Base-by-base conservation (phyloP, 2,888 invertebrate species). In the Lasioglossum vierecki region DNA sequence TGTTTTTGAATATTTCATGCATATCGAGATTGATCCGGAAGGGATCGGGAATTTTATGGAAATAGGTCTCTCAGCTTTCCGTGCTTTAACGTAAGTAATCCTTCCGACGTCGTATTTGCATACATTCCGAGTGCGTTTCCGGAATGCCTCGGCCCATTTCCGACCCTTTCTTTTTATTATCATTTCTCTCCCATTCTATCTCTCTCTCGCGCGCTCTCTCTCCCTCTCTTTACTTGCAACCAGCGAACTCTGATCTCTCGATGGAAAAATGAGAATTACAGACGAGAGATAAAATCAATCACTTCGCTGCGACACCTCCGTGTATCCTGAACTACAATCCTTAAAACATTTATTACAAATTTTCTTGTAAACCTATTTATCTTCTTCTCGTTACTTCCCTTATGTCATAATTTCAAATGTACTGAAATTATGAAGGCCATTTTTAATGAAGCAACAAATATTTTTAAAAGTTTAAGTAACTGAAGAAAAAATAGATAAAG, bases 1-100 rank as follows among this genome's bases (percentile, higher is more conserved):
- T 86, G 85, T 85, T 86, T 86, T 74, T 84, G 83, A 83, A 86
- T 86, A 84, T 80, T 86, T 86, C 83, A 86, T 80, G 84, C 77
- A 84, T 79, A 85, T 84, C 82, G 85, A 78, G 85, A 86, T 85
- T 80, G 86, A 86, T 85, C 80, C 80, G 80, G 63, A 57, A 80
- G 81, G 78, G 83, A 79, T 83, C 85, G 81, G 39, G 80, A 57
- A 79, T 85, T 85, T 87, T 83, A 88, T 88, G 87, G 85, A 87
- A 88, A 85, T 88, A 79, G 63, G 79, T 63, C 72, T 75, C 75
- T 46, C 72, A 44, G 53, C 46, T 30, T 63, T 30, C n/a, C 84
- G 73, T 82, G 80, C 80, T 87, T 77, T 82, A 84, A 87, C 80
- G 78, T 76, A 82, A 87, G 87, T 88, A 87, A 87, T 86, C 87